Evolutionary conservation across 2,113 vertebrate species (phyloP).

Genomic region (Nannobrachium achirus): DNA sequence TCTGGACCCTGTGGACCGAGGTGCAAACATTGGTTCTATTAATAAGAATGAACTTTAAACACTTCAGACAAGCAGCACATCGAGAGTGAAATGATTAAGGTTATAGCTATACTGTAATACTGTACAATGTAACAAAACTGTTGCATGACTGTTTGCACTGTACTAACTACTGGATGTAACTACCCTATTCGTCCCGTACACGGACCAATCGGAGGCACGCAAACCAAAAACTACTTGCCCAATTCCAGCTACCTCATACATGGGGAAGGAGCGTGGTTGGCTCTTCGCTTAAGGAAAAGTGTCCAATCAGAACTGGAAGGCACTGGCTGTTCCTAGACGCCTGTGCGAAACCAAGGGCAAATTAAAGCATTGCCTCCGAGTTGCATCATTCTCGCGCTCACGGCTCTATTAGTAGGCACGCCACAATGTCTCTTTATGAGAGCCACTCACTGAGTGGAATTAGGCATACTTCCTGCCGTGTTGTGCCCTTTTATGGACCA

Average conservation of each 20-base stretch:
- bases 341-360: constrained; percentile 75
- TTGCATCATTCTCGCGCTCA: constrained; percentile 82
- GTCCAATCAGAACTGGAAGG: constrained; percentile 74
- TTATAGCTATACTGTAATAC: constrained; percentile 3
- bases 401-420: constrained; percentile 77
- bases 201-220: constrained; percentile 43
- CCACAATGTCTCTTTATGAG: constrained; percentile 75
- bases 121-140: constrained; percentile 20
- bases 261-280: constrained; percentile 67
- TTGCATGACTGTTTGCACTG: constrained; percentile 40
- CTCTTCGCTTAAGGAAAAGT: constrained; percentile 67
- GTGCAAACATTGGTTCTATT: constrained; percentile 69
- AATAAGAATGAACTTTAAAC: constrained; percentile 65
- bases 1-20: constrained; percentile 55
- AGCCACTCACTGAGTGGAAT: constrained; percentile 70
- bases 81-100: constrained; percentile 11
- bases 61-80: constrained; percentile 35
- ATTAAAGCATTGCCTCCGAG: constrained; percentile 77
- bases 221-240: constrained; percentile 68
- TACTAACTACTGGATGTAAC: constrained; percentile 52
- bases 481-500: constrained; percentile 74
- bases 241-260: constrained; percentile 66
- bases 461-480: constrained; percentile 73
- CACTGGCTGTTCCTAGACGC: constrained; percentile 73
- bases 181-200: constrained; percentile 57